These are phyloP conservation scores for Actinemys pallida DNA, from an alignment of 2,113 vertebrate species.

Conservation along the genomic window DNA sequence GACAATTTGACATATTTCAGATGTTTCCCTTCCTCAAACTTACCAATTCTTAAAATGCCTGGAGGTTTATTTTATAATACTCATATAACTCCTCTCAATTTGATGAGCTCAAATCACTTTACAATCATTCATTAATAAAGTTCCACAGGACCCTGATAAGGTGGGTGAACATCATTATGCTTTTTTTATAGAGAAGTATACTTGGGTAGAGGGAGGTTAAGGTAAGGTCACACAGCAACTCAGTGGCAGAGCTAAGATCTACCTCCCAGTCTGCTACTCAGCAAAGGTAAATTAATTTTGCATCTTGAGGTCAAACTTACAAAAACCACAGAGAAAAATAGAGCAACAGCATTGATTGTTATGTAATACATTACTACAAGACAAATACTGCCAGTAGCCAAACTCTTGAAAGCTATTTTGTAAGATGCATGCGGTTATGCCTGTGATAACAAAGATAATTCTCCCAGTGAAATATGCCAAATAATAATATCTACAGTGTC, in stretches of 20 bases:
- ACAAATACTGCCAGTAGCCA: neutral
- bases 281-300: constrained; percentile 11
- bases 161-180: neutral
- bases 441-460: neutral
- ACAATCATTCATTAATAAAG: neutral
- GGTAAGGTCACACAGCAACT: neutral
- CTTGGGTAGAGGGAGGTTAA: neutral
- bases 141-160: neutral
- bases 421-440: neutral
- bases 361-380: constrained; percentile 19
- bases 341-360: neutral
- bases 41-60: neutral
- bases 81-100: neutral
- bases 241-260: neutral
- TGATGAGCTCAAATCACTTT: neutral
- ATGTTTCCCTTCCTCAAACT: neutral
- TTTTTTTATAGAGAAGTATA: neutral
- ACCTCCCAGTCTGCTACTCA: neutral
- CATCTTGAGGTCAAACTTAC: constrained; percentile 7
- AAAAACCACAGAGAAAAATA: constrained; percentile 34
- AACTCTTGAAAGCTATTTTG: neutral
- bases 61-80: neutral
- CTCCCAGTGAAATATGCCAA: neutral
- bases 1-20: neutral
- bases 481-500: neutral